A percentile compares a stretch with the other conserved stretches of the same genome.
Conservation (phyloP, 2,113 vertebrate genomes). For the Daphoenositta chrysoptera region DNA sequence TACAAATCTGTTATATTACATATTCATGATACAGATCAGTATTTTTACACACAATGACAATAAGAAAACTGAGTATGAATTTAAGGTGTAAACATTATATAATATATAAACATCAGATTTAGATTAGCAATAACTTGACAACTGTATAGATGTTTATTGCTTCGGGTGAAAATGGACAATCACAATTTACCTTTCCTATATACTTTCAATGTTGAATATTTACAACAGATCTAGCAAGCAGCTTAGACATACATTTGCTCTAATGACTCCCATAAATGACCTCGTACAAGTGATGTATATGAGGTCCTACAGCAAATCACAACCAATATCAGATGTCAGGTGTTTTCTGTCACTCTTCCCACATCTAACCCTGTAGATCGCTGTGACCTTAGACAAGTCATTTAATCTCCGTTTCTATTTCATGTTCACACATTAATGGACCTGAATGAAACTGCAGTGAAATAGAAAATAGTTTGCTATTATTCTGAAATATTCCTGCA, state of each 20-base stretch:
- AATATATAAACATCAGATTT: neutral
- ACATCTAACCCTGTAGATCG: neutral
- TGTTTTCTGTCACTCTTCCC: neutral
- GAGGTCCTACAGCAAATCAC: neutral
- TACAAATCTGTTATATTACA: neutral
- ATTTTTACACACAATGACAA: neutral
- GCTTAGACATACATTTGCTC: neutral
- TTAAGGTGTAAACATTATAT: neutral
- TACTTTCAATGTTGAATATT: neutral
- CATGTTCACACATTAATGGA: neutral
- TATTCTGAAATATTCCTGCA: conserved; percentile 47
- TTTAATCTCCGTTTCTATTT: neutral
- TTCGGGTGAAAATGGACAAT: neutral
- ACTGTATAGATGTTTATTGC: neutral
- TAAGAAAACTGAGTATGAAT: neutral
- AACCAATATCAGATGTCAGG: neutral
- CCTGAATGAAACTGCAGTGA: conserved; percentile 38
- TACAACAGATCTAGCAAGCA: neutral
- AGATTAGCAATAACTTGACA: neutral
- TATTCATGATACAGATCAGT: neutral
- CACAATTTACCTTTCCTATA: neutral
- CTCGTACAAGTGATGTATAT: accelerated
- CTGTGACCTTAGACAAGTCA: neutral
- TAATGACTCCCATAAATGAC: neutral
- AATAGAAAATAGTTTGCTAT: conserved; percentile 50